Base-by-base conservation (phyloP, 1,140 invertebrate genomes). In the Bombyx mandarina region DNA sequence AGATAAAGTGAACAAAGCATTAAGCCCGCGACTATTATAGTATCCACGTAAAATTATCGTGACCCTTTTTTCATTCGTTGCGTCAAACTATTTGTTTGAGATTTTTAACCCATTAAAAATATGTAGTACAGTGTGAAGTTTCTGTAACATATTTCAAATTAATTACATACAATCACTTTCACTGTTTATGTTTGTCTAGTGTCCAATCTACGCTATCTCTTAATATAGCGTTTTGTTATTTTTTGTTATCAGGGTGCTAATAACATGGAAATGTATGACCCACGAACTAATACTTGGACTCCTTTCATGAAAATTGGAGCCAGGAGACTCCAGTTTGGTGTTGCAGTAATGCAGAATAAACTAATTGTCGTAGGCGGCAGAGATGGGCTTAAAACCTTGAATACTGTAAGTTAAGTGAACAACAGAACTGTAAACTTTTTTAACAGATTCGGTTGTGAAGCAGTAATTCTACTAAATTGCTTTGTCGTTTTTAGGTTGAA, bases 301-400 rank as follows among this genome's bases (percentile, higher is more conserved):
- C 91, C 90, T 71, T 88, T 93, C 69, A 93, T 93, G 75, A 91
- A 93, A 62, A 95, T 97, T 94, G 94, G 91, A 62, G 93, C 93
- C 1, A 89, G 94, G 46, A 86, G 95, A 35, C 84, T 98, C 35
- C 96, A 98, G 82, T 98, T 97, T 88, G 96, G 96, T 5, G 95
- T 96, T 7, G 96, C 95, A 47, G 91, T 97, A 7, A 91, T 97
- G 69, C 94, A 95, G 62, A 93, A 94, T 54, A 95, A 95, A 80
- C 87, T 96, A 8, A 92, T 94, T 53, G 77, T 91, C 22, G 95
- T 96, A 9, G 96, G 96, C 26, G 97, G 97, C 7, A 90, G 97
- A 57, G 96, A 98, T 87, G 97, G 96, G n/a, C 90, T 98, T 5
- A 98, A 97, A 87, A 98, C 96, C 6, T 86, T 98, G 2, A 97